Percentiles rank a stretch among this genome's conserved stretches.
Evolutionary conservation across 2,113 vertebrate genomes (phyloP).

Genomic region (Planiliza haematocheilus): DNA sequence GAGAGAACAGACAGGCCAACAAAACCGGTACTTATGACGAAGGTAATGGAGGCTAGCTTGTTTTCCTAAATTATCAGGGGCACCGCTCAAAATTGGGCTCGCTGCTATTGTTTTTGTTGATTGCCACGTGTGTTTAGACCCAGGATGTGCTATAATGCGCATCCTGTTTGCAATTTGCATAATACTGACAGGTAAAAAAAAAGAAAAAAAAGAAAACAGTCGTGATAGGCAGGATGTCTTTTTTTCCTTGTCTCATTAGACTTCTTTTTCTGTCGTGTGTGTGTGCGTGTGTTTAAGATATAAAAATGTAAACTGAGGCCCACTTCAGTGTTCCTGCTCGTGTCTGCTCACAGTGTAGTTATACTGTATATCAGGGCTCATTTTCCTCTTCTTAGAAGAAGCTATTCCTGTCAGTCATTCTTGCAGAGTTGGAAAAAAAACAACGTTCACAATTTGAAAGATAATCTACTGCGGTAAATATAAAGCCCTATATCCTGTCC

Average conservation of each 20-base stretch:
- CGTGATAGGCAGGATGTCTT: conserved; percentile 7
- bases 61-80: conserved; percentile 29
- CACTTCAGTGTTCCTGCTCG: conserved; percentile 14
- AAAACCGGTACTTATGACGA: conserved; percentile 23
- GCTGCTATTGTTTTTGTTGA: conserved; percentile 43
- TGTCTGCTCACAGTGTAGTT: not conserved
- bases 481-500: conserved; percentile 2
- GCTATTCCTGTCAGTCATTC: conserved; percentile 45
- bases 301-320: conserved; percentile 17
- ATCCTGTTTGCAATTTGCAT: conserved; percentile 46
- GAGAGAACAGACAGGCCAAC: not conserved
- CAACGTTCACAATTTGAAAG: conserved; percentile 30
- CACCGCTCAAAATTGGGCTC: not conserved
- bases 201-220: conserved; percentile 23
- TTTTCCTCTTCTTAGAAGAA: conserved; percentile 22
- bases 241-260: conserved; percentile 41
- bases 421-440: conserved; percentile 26
- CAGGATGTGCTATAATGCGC: conserved; percentile 15
- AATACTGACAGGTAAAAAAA: conserved; percentile 28
- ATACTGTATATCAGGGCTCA: conserved; percentile 20
- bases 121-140: conserved; percentile 30
- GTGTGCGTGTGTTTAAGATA: not conserved
- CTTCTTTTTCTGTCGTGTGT: conserved; percentile 2
- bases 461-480: conserved; percentile 34
- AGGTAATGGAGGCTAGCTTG: not conserved